Base-by-base conservation (phyloP, 2,888 invertebrate genomes). In the Aquatica leii region DNA sequence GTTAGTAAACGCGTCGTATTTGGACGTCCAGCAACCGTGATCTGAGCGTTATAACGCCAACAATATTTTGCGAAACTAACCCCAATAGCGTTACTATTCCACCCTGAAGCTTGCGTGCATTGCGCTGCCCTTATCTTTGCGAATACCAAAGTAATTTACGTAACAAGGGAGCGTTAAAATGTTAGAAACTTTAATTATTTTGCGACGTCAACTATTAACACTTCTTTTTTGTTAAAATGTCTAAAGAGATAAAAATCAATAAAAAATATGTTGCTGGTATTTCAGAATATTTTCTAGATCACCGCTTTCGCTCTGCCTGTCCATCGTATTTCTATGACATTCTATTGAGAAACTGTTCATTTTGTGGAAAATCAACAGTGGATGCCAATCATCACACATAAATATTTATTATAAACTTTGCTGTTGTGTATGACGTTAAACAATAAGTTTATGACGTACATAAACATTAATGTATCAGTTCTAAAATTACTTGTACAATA, bases 31-130 rank as follows among this genome's bases (percentile, higher is more conserved):
- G 65, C 69, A 64, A 65, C 68, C 55, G 62, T 65, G 65, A 59
- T 71, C 71, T 70, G 69, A 71, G 68, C 71, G 69, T 70, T 67
- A 67, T 64, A 68, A 71, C 71, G 70, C 71, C 71, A 67, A 71
- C 71, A 61, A 66, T 48, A 37, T 37, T 57, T 60, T 52, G 64
- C 54, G 59, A 65, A 62, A 57, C 65, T 59, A 61, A 63, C 69
- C 65, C 65, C 63, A 62, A 51, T 61, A 56, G 59, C 41, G 24
- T 52, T 61, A 48, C 37, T 57, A 56, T 63, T 56, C 52, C 60
- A 58, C 57, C 63, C 65, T 58, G 54, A 56, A 41, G 58, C 62
- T 69, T 63, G 69, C 69, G 69, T 67, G 67, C 65, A 63, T 61
- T 59, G 67, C 69, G 63, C 51, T 67, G 65, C 59, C 65, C 66